These are phyloP conservation scores for Pogonomyrmex californicus DNA, from an alignment of 1,140 invertebrate genomes.

Conservation along the genomic window DNA sequence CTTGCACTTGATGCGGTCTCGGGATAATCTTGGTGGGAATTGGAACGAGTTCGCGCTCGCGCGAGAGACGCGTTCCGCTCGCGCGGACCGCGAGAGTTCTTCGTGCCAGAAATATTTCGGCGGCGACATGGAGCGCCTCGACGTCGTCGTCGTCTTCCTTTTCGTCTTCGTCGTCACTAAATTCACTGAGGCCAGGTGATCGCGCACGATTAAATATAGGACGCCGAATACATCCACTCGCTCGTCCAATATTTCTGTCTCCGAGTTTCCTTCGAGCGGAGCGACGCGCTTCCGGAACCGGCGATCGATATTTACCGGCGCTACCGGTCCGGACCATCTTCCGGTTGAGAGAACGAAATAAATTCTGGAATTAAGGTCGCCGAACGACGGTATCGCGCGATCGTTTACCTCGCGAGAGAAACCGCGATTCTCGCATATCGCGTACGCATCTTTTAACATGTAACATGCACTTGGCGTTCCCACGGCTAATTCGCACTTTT, in stretches of 20 bases:
- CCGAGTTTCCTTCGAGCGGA: constrained; percentile 39
- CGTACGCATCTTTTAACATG: constrained; percentile 1
- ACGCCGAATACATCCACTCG: constrained; percentile 64
- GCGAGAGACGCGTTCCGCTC: constrained; percentile 47
- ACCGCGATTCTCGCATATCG: constrained; percentile 18
- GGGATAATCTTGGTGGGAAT: neutral
- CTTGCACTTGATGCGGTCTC: neutral
- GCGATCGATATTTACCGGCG: constrained; percentile 4
- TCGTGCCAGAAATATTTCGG: constrained; percentile 74
- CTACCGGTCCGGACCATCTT: neutral
- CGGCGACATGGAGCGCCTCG: constrained; percentile 53
- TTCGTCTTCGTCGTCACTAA: constrained; percentile 50
- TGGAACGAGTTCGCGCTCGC: constrained; percentile 4
- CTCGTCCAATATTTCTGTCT: constrained; percentile 66
- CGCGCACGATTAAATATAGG: constrained; percentile 78
- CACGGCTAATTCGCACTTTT: constrained; percentile 39
- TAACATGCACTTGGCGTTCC: constrained; percentile 26
- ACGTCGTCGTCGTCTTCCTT: neutral
- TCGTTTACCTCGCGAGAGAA: constrained; percentile 34
- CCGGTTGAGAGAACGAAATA: neutral
- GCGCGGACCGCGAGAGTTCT: constrained; percentile 42
- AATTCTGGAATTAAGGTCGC: constrained; percentile 9
- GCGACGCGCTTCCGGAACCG: neutral
- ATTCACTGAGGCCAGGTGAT: constrained; percentile 74
- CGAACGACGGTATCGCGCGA: neutral